Base-by-base conservation (phyloP, 2,113 vertebrate genomes). In the Peucedramus taeniatus region DNA sequence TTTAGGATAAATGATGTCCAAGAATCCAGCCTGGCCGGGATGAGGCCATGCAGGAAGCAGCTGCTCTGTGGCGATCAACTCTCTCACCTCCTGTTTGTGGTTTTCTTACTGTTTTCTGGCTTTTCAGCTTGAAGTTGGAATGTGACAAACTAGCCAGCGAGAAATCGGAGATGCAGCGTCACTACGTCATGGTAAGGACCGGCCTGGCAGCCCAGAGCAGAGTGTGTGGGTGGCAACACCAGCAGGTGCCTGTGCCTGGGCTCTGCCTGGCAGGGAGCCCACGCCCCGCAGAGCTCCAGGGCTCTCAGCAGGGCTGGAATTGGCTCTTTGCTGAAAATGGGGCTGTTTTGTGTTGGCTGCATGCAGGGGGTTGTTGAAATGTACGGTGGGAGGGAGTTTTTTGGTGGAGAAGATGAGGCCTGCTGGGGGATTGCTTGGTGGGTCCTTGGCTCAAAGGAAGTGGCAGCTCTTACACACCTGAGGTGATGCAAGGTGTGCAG, bases 101-200 rank as follows among this genome's bases (percentile, higher is more conserved):
- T 71, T 76, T 90, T 65, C 57, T 92, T 63, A 69, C 71, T 78
- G 21, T 79, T 86, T 83, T 91, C 83, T 91, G 68, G 87, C 18
- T 87, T 85, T 91, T 26, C 97, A 99, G 99, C 98, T 98, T 99
- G 95, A 99, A 99, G 98, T 96, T 99, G 97, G 99, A 99, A 94
- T 99, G 99, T 87, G 99, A 99, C 97, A 99, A 99, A 94, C 98
- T 99, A 93, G 99, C 99, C 81, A 99, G 99, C 8, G 99, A 99
- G 97, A 99, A 99, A 97, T 99, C 99, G 1, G 99, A 99, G 98
- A 99, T 99, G 99, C 99, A 99, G 95, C 99, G 99, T 96, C 99
- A 99, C 96, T 99, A 99, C 42, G 99, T 99, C 97, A 99, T 99
- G 99, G 99, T 99, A 95, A 98, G 98, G 94, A 45, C 31, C 1